Base-by-base conservation (phyloP, 2,797 vertebrate genomes). In the Synaphobranchus kaupii region DNA sequence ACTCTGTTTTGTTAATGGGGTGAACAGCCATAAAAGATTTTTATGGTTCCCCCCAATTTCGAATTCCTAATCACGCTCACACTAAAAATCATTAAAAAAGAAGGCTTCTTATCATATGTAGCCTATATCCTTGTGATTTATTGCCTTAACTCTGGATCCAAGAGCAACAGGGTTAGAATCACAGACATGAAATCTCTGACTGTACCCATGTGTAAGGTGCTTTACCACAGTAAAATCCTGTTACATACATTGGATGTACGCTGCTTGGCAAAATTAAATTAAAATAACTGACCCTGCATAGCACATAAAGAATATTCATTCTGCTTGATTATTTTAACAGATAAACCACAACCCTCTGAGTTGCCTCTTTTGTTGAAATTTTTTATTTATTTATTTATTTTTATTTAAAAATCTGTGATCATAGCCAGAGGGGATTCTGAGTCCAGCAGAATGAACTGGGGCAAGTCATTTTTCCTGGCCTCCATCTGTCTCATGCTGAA, bases 381-480 rank as follows among this genome's bases (percentile, higher is more conserved):
- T 28, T n/a, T 9, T 8, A 68, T 28, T 28, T 1, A 68, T n/a
- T 28, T 68, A 9, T n/a, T 28, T 68, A 9, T n/a, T n/a, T n/a
- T n/a, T n/a, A n/a, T n/a, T n/a, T n/a, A 66, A 68, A 68, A 68
- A 68, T n/a, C 63, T 28, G 28, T 39, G 31, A 76, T 76, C 4
- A 76, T 39, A 17, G 13, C 28, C 71, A 80, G 76, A 48, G 20
- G 8, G 39, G 76, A 86, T 86, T 87, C 89, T 87, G 88, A 89
- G 86, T 85, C 88, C 91, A 91, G 92, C 44, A 50, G 90, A 89
- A 85, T 85, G 90, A 90, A 92, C 92, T 88, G 81, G 87, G 92
- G 90, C 90, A 90, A 90, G 93, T 89, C 87, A 82, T 92, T 92
- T 89, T 89, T 90, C 90, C 89, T 81, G 87, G 89, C 91, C 90